phyloP scores from a whole-genome alignment of 30 jellyfish, hydroid and myxozoan genomes.

The Rhopilema esculentum region DNA sequence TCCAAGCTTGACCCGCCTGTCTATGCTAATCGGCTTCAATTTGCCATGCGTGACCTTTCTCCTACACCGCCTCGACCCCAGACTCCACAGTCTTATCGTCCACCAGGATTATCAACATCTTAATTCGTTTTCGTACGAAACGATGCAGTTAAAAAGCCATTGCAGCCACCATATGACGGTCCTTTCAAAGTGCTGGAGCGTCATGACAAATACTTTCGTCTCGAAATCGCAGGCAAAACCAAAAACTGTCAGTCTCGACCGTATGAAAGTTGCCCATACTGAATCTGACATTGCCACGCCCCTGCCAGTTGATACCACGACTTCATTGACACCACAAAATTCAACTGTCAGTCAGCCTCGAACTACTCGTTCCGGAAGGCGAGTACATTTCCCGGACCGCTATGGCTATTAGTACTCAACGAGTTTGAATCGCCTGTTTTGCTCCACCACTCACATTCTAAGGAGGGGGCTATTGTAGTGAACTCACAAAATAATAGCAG shows the following conservation, averaged over 20 bases:
- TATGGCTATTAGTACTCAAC: no score
- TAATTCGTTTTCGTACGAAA: conserved; percentile 43
- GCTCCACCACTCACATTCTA: no score
- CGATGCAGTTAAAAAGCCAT: conserved; percentile 52
- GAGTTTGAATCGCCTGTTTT: no score
- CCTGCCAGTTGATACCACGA: not conserved
- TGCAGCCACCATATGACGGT: conserved; percentile 59
- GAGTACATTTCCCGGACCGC: conserved; percentile 37
- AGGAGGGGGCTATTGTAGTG: no score
- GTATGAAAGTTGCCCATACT: conserved; percentile 61
- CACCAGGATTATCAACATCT: not conserved
- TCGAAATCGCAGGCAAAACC: conserved; percentile 14
- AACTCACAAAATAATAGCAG: no score
- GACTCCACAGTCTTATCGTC: not conserved
- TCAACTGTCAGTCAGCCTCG: not conserved
- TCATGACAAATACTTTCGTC: not conserved
- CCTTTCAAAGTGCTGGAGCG: conserved; percentile 39
- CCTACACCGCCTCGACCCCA: conserved; percentile 20
- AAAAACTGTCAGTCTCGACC: conserved; percentile 42
- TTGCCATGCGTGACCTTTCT: conserved; percentile 26
- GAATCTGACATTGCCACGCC: conserved; percentile 13
- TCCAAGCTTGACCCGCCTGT: conserved; percentile 13
- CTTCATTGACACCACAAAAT: not conserved
- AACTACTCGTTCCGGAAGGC: conserved; percentile 55
- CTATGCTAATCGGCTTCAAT: conserved; percentile 25